Conservation (phyloP, 2,888 invertebrate species). For the Tetrapedia diversipes region DNA sequence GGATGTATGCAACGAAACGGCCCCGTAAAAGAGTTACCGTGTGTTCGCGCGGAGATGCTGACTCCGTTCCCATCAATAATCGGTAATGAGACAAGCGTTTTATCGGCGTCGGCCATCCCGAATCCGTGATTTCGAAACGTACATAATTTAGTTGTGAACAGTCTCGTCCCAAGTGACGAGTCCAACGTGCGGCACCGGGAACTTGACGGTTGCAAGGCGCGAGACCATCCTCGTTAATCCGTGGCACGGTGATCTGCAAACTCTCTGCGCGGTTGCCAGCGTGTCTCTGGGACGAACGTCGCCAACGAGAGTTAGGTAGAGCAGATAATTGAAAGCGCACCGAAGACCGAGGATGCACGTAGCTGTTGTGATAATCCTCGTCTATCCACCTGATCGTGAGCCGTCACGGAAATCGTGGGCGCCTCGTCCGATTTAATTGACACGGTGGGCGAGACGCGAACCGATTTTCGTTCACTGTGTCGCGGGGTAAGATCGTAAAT, state of each 20-base stretch:
- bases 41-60: neutral
- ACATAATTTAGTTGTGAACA: constrained; percentile 39
- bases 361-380: constrained; percentile 31
- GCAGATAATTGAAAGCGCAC: constrained; percentile 48
- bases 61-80: constrained; percentile 50
- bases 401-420: constrained; percentile 15
- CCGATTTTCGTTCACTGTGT: too few species aligned
- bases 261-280: constrained; percentile 8
- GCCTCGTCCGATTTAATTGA: constrained; percentile 31
- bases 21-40: neutral
- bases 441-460: too few species aligned
- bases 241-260: constrained; percentile 41
- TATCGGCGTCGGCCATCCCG: constrained; percentile 23
- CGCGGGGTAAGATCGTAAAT: too few species aligned
- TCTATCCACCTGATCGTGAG: constrained; percentile 31
- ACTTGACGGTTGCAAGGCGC: constrained; percentile 46
- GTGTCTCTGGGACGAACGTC: constrained; percentile 41
- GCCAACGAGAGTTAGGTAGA: constrained; percentile 6
- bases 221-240: constrained; percentile 57
- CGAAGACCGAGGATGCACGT: constrained; percentile 16
- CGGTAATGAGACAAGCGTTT: constrained; percentile 54
- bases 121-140: constrained; percentile 53
- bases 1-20: constrained; percentile 5
- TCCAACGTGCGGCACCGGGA: constrained; percentile 42
- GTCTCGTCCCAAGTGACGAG: constrained; percentile 43